These are phyloP conservation scores for Sciaenops ocellatus DNA, from an alignment of 2,797 vertebrate species.

Conservation along the genomic window DNA sequence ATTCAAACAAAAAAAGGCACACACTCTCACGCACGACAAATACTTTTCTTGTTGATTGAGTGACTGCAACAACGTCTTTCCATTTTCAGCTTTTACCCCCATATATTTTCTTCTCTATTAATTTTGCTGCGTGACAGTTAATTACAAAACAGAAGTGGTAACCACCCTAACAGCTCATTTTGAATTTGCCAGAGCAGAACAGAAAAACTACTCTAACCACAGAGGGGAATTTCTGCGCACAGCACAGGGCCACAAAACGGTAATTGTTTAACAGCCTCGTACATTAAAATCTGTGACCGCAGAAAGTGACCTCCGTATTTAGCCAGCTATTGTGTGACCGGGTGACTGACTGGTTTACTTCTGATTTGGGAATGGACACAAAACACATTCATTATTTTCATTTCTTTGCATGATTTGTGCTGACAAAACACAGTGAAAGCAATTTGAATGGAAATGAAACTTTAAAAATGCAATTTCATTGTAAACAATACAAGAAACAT, in stretches of 20 bases:
- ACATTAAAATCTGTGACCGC: conserved; percentile 34
- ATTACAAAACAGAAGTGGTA: conserved; percentile 72
- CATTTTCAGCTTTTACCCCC: conserved; percentile 39
- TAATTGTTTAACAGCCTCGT: conserved; percentile 66
- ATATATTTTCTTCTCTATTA: conserved; percentile 57
- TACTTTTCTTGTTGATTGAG: conserved; percentile 34
- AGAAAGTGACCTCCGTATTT: conserved; percentile 33
- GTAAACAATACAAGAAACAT: conserved; percentile 31
- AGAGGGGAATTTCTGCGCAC: conserved; percentile 47
- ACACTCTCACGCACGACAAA: conserved; percentile 4
- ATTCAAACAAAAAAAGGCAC: conserved; percentile 7
- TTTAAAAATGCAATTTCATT: conserved; percentile 50
- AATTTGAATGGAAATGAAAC: conserved; percentile 58
- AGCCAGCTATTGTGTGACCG: conserved; percentile 3
- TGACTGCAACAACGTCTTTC: conserved; percentile 33
- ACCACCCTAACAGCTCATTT: conserved; percentile 64
- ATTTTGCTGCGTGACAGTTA: conserved; percentile 72
- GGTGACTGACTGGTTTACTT: conserved; percentile 34
- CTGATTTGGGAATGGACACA: conserved; percentile 44
- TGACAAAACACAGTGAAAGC: conserved; percentile 42
- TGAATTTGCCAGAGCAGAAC: conserved; percentile 71
- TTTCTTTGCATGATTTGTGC: conserved; percentile 33
- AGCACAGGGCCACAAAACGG: conserved; percentile 45
- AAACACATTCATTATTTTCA: conserved; percentile 28
- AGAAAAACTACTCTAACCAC: conserved; percentile 56